Evolutionary conservation across 2,113 vertebrate species (phyloP), one percentile per base, ranked within the genome.

Genomic region (Cervus canadensis): DNA sequence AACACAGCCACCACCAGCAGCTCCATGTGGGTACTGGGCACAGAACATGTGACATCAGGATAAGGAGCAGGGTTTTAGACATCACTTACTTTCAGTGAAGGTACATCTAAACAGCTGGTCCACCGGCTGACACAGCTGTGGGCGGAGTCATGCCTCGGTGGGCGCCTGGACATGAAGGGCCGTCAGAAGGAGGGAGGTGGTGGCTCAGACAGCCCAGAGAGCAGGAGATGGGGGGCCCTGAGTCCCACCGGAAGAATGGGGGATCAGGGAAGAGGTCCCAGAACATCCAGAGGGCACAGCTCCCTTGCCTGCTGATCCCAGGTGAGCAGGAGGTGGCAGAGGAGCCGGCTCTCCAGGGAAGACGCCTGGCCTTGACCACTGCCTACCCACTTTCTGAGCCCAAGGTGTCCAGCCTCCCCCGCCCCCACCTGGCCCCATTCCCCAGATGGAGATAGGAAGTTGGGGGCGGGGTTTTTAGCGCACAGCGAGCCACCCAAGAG

Each of bases 301-400:
- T 1, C 13, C 83, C 40, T 56, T 3, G 7, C 25, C 10, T 67
- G 93, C 50, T 48, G 25, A 48, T 8, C 14, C 26, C n/a, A 23
- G 0, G 26, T 52, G 91, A 91, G 30, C n/a, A 71, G n/a, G 10
- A 25, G n/a, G 43, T 1, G 6, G 87, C 13, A 19, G 43, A 94
- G 26, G 85, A 10, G 33, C 36, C 71, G 0, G 8, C 0, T 25
- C 89, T 52, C 54, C 0, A 0, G 84, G 84, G 74, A 60, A 40
- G 74, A 0, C 0, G 0, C 0, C 14, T n/a, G 8, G 43, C 54
- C 78, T 36, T 40, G 52, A 84, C 40, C n/a, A 28, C 59, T 1
- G 28, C 30, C 19, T 5, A 1, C 26, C 15, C 48, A 26, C 2
- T 0, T 2, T 43, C 13, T 16, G 14, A 85, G 12, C 62, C 64